A percentile compares a stretch with the other conserved stretches of the same genome.
Conservation (phyloP, 2,113 vertebrate genomes). For the Alethe castanea region DNA sequence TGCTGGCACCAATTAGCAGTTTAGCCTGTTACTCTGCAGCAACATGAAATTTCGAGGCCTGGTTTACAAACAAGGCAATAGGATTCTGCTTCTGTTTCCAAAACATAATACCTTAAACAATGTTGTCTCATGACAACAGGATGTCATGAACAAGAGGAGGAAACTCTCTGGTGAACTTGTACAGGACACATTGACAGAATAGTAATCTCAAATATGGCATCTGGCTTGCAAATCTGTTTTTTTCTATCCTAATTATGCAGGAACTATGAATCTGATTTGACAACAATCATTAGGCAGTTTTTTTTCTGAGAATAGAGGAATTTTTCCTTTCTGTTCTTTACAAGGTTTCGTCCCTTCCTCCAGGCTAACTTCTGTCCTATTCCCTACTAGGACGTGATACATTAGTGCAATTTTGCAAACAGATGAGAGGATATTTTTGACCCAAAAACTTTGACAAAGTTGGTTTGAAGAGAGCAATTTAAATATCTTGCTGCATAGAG, state of each 20-base stretch:
- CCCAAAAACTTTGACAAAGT: not conserved
- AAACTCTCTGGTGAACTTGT: not conserved
- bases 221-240: not conserved
- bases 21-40: not conserved
- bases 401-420: not conserved
- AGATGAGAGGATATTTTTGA: not conserved
- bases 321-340: not conserved
- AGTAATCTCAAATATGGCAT: not conserved
- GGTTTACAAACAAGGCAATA: not conserved
- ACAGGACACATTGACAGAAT: not conserved
- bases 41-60: not conserved
- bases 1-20: not conserved
- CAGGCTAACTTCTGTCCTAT: not conserved
- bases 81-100: not conserved
- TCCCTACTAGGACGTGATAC: not conserved
- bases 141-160: conserved; percentile 4
- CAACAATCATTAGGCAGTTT: not conserved
- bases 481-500: not conserved
- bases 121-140: not conserved
- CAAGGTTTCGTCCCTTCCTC: not conserved
- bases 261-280: not conserved
- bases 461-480: not conserved
- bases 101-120: not conserved
- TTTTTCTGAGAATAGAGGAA: not conserved
- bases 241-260: not conserved